These are phyloP conservation scores for pig (Sus scrofa) DNA, from an alignment of 2,113 vertebrate species.

Conservation along the genomic window T2T-Sscrofa CM000817.6:65373001-65373500, in stretches of 20 bases:
- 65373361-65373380: no score
- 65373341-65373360: no score
- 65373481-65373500: neutral
- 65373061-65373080: neutral
- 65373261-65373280: no score
- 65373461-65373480: constrained; percentile 45
- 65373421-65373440: no score
- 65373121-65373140: neutral
- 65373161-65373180: rapidly evolving
- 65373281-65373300: no score
- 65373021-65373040: neutral
- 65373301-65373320: no score
- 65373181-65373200: neutral
- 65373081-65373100: neutral
- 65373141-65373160: neutral
- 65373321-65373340: no score
- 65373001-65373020: neutral
- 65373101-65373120: neutral
- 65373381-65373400: no score
- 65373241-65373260: no score
- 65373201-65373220: neutral
- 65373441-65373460: no score
- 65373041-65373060: neutral
- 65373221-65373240: neutral
- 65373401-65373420: no score